Evolutionary conservation across 2,888 invertebrate genomes (phyloP), one percentile per base, ranked within the genome.

Genomic region (Exocentrus adspersus): DNA sequence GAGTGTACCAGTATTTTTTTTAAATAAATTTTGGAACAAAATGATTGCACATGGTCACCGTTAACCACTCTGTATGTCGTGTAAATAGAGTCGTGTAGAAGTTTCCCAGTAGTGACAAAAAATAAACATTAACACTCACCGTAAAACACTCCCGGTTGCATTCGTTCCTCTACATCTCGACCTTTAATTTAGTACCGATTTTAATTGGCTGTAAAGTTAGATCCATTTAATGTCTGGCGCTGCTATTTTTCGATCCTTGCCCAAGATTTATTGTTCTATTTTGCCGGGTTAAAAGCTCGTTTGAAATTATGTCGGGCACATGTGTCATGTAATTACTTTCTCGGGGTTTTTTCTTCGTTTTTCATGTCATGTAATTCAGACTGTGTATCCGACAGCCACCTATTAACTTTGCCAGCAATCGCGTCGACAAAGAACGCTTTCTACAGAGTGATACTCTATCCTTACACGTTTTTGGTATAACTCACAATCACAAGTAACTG

Each of bases 281-380:
- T 63, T 65, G 51, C 59, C 28, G 60, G 57, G 64, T 60, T 67
- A 62, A 69, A 53, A 64, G 67, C 65, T 58, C 56, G 62, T 71
- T 68, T 61, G 68, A 70, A 73, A 73, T 72, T 70, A 72, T 69
- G 72, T 63, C 61, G 56, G 67, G 67, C 75, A 75, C 74, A 73
- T 75, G 75, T 75, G 74, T 73, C 73, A 69, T 69, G 67, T 69
- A 71, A 74, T 73, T 75, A 75, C 71, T 70, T 64, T 63, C 30
- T 24, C 7, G 6, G 19, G 30, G 20, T 30, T 57, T 51, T 67
- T 65, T 69, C 60, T 61, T 60, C 48, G 61, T 68, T 68, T 51
- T 68, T 60, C 52, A 53, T 37, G 37, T 37, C 61, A 21, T 61
- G 72, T 72, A 75, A 75, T 76, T 74, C 74, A 70, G 67, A 50